Conservation (phyloP, 2,113 vertebrate genomes). For the Brevimyrus niger region DNA sequence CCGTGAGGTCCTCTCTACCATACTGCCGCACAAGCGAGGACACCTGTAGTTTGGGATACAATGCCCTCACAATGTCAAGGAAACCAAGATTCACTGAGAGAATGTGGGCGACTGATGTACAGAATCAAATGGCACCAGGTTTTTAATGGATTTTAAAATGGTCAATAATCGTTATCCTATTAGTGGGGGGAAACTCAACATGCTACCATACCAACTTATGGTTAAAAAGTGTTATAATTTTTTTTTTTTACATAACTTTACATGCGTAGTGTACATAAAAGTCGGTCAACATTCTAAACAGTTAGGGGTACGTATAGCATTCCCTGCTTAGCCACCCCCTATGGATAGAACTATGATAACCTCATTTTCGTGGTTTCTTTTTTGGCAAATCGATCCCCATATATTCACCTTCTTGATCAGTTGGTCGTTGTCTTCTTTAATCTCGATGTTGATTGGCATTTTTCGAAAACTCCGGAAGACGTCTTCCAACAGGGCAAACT, state of each 20-base stretch:
- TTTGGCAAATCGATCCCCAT: neutral
- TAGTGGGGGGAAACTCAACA: neutral
- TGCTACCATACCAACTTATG: neutral
- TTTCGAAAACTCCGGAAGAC: slow-evolving; percentile 67
- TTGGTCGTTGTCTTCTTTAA: slow-evolving; percentile 61
- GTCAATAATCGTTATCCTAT: neutral
- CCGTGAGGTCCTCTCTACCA: slow-evolving; percentile 61
- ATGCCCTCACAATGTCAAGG: neutral
- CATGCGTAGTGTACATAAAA: neutral
- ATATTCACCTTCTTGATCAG: slow-evolving; percentile 67
- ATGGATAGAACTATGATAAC: neutral
- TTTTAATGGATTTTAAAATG: neutral
- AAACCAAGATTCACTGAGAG: neutral
- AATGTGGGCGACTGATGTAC: neutral
- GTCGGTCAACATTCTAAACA: neutral
- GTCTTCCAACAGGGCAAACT: slow-evolving; percentile 66
- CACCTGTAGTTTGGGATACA: slow-evolving; percentile 45
- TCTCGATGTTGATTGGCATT: slow-evolving; percentile 66
- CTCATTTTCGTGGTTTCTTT: neutral
- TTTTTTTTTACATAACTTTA: neutral
- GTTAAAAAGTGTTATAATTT: neutral
- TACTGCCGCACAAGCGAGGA: slow-evolving; percentile 62
- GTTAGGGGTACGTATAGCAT: neutral
- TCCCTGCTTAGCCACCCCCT: too few relatives aligned
- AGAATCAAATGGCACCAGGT: neutral